Evolutionary conservation across 2,888 invertebrate species (phyloP).

Genomic region (Trichopria drosophilae): DNA sequence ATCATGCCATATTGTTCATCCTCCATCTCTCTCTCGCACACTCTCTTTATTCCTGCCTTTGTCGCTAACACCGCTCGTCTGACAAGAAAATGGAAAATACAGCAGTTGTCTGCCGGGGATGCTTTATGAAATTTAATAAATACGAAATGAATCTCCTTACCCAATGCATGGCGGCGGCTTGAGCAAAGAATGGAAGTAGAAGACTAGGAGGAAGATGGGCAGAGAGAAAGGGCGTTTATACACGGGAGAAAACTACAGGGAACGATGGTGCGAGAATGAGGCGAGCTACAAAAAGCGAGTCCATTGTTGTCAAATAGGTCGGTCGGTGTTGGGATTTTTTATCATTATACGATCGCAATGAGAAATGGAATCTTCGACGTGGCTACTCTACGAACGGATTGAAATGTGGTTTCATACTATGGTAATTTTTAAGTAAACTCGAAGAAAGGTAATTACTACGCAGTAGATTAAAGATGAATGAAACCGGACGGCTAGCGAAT

Average conservation of each 20-base stretch:
- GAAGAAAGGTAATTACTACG: too few species aligned
- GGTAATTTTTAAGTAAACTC: too few species aligned
- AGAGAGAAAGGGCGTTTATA: slow-evolving; percentile 10
- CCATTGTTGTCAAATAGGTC: slow-evolving; percentile 29
- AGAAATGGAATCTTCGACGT: too few species aligned
- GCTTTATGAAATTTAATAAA: slow-evolving; percentile 54
- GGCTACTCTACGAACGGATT: too few species aligned
- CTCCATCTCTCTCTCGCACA: slow-evolving; percentile 18
- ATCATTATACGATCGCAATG: too few species aligned
- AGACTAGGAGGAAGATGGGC: not conserved
- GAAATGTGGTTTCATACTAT: too few species aligned
- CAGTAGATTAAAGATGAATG: too few species aligned
- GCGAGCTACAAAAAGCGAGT: not conserved
- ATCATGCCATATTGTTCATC: slow-evolving; percentile 1
- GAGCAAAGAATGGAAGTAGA: not conserved
- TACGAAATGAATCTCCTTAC: slow-evolving; percentile 51
- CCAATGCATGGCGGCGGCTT: slow-evolving; percentile 17
- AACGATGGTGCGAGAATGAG: slow-evolving; percentile 13
- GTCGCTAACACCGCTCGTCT: slow-evolving; percentile 32
- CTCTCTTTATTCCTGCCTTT: slow-evolving; percentile 17
- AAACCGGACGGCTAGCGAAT: too few species aligned
- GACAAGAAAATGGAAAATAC: slow-evolving; percentile 55
- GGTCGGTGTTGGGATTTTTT: slow-evolving; percentile 26
- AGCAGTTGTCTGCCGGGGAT: slow-evolving; percentile 43
- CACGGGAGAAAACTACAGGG: slow-evolving; percentile 10